Evolutionary conservation across 2,888 invertebrate genomes (phyloP).

Genomic region (Emmelina monodactyla): DNA sequence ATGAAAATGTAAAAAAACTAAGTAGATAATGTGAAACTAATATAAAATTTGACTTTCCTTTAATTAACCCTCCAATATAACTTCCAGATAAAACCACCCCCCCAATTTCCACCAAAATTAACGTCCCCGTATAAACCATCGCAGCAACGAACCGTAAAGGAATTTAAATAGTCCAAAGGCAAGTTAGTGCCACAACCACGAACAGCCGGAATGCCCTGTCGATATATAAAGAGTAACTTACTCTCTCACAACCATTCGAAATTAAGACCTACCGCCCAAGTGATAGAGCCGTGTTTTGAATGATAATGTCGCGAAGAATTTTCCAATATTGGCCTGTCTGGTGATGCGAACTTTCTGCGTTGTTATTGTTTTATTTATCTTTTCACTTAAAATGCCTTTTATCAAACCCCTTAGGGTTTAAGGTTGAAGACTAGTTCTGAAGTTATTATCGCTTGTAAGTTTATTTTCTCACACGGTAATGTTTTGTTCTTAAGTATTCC

Average conservation of each 20-base stretch:
- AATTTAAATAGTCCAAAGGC: conserved; percentile 64
- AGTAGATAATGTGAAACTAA: no score
- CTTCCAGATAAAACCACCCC: no score
- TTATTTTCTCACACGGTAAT: no score
- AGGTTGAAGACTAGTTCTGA: no score
- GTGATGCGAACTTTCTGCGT: conserved; percentile 1
- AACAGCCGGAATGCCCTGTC: conserved; percentile 29
- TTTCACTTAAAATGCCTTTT: conserved; percentile 1
- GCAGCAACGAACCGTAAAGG: conserved; percentile 64
- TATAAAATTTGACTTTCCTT: no score
- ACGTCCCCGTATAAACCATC: conserved; percentile 63
- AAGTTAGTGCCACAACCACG: conserved; percentile 32
- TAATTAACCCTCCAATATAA: no score
- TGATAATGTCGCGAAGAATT: not conserved
- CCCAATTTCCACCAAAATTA: conserved; percentile 61
- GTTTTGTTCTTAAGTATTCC: no score
- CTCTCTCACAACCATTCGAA: conserved; percentile 16
- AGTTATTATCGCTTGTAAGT: no score
- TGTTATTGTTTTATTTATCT: conserved; percentile 1
- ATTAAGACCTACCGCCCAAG: conserved; percentile 9
- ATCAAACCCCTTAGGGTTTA: not conserved
- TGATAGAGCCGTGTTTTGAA: not conserved
- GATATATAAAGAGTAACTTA: conserved; percentile 12
- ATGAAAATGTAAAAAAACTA: no score
- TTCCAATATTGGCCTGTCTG: conserved; percentile 1